A percentile compares a stretch with the other conserved stretches of the same genome.
Conservation (phyloP, 2,797 vertebrate species). For the Octomys mimax region DNA sequence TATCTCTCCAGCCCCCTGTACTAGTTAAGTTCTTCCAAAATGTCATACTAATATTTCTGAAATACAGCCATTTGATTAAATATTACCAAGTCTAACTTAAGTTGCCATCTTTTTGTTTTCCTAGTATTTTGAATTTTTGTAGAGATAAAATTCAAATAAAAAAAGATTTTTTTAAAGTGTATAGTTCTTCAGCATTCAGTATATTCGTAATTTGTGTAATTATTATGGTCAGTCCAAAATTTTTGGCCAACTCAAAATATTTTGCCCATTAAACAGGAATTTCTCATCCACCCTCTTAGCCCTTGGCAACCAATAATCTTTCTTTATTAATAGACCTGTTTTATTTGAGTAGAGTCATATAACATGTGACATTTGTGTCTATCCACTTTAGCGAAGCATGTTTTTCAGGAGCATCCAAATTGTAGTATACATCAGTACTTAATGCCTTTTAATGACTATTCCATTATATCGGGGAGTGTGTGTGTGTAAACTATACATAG, state of each 20-base stretch:
- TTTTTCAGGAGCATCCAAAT: neutral
- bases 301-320: neutral
- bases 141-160: neutral
- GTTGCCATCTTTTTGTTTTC: conserved; percentile 5
- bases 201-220: neutral
- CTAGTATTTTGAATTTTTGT: conserved; percentile 32
- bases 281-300: neutral
- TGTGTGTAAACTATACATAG: neutral
- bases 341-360: neutral
- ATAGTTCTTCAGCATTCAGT: neutral
- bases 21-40: neutral
- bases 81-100: conserved; percentile 21
- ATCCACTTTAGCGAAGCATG: neutral
- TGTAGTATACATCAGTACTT: neutral
- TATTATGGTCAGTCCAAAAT: neutral
- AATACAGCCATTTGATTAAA: conserved; percentile 16
- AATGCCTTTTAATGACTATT: neutral
- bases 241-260: neutral
- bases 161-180: neutral
- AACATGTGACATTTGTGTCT: neutral
- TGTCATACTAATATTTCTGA: conserved; percentile 13
- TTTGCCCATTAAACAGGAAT: neutral
- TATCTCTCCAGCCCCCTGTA: neutral
- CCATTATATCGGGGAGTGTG: neutral
- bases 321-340: neutral